Evolutionary conservation across 1,140 invertebrate species (phyloP).

Genomic region (Pseudomyrmex concolor): DNA sequence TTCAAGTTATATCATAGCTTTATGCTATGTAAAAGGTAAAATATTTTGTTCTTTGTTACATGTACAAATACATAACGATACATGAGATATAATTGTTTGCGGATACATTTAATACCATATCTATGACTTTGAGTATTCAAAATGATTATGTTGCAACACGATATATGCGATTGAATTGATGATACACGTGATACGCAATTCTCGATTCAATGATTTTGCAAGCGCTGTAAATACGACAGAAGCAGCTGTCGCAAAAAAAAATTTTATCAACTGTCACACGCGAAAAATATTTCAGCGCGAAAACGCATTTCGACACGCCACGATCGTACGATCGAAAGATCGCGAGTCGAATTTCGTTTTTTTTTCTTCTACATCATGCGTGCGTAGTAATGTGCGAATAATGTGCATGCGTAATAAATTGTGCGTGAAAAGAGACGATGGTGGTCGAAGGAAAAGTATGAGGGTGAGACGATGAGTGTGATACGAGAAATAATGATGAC

Average conservation of each 20-base stretch:
- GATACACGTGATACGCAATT: too few relatives aligned
- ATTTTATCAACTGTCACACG: neutral
- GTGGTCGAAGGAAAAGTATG: slow-evolving; percentile 57
- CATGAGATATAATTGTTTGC: neutral
- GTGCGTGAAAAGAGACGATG: slow-evolving; percentile 40
- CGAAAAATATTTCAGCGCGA: neutral
- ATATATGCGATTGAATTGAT: neutral
- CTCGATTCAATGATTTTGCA: neutral
- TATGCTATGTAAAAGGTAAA: too few relatives aligned
- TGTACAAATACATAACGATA: too few relatives aligned
- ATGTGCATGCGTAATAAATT: slow-evolving; percentile 67
- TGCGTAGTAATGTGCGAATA: slow-evolving; percentile 65
- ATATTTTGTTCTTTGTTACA: too few relatives aligned
- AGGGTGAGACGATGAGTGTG: slow-evolving; percentile 24
- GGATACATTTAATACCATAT: too few relatives aligned
- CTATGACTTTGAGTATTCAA: too few relatives aligned
- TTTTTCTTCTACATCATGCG: slow-evolving; percentile 48
- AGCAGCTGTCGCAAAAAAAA: neutral
- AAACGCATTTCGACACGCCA: slow-evolving; percentile 50
- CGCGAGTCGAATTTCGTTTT: slow-evolving; percentile 50
- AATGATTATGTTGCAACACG: too few relatives aligned
- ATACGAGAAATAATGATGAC: slow-evolving; percentile 29
- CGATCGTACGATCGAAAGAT: slow-evolving; percentile 21
- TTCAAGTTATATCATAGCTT: too few relatives aligned
- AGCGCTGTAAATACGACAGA: neutral